Base-by-base conservation (phyloP, 37 sponge, comb jelly and placozoan species). In the Bolinopsis microptera region DNA sequence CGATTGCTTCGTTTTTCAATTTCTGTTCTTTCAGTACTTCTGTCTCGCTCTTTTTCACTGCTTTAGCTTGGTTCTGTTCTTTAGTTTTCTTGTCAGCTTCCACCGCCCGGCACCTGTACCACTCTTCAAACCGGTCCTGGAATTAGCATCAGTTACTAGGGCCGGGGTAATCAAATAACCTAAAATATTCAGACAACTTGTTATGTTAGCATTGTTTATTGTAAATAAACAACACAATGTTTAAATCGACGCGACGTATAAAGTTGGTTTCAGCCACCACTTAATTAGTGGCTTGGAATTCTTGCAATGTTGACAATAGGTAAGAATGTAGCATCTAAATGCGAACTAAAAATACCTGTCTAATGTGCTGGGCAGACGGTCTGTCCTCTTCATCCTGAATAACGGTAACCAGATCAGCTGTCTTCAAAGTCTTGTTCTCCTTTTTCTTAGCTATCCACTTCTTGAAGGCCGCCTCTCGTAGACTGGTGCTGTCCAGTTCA, bases 371-470 rank as follows among this genome's bases (percentile, higher is more conserved):
- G 18, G 90, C 90, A 40, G 90, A 86, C 1, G 90, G 90, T 1
- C 13, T 38, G 24, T 86, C 61, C 3, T 41, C 61, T 28, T 35
- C 39, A 39, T 86, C 90, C 1, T 39, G 32, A 9, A 86, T 86
- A 8, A 86, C 90, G 18, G 90, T 86, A 13, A 86, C 90, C 40
- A 86, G 31, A 86, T 86, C 90, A 2, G 61, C 18, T 48, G 38
- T 86, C 30, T 86, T 86, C 0, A 86, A 86, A 2, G 90, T 86
- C 30, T 86, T 86, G 48, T 86, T 86, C 61, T 86, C 90, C 31
- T 86, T 86, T 30, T 86, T 86, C 28, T 86, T 86, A 13, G 90
- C 90, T 1, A 86, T 34, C 90, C 90, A 86, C 61, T 86, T 86
- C 35, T 86, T 9, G 30, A 86, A 86, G 22, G 90, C 90, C 1